Evolutionary conservation across 2,113 vertebrate species (phyloP).

Genomic region (Delphinapterus leucas): DNA sequence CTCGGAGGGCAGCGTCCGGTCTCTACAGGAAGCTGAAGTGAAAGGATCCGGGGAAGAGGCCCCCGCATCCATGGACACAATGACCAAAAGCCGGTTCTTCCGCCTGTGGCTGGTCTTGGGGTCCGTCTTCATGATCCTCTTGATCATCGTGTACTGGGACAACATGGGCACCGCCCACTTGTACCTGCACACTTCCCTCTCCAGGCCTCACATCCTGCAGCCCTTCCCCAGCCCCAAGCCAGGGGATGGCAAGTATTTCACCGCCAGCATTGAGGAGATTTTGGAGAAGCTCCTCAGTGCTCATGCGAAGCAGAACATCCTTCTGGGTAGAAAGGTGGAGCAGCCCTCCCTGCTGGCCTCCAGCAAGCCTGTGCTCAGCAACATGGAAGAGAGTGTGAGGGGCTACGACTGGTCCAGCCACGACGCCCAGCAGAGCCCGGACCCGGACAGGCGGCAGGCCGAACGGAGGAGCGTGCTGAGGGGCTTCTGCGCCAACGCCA

Average conservation of each 20-base stretch:
- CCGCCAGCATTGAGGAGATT: conserved; percentile 88
- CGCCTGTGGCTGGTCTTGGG: conserved; percentile 92
- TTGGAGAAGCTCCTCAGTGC: conserved; percentile 87
- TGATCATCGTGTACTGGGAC: conserved; percentile 98
- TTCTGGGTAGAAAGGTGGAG: conserved; percentile 56
- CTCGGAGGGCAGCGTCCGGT: conserved; percentile 50
- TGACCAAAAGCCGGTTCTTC: conserved; percentile 93
- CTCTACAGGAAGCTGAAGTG: conserved; percentile 62
- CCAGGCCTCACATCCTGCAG: conserved; percentile 83
- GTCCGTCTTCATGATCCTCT: conserved; percentile 93
- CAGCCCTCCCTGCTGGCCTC: conserved; percentile 80
- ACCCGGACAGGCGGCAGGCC: conserved; percentile 87
- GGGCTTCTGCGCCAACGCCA: conserved; percentile 89
- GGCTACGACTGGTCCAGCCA: conserved; percentile 92
- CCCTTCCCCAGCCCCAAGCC: conserved; percentile 43
- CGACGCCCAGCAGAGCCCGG: conserved; percentile 80
- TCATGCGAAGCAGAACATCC: neutral
- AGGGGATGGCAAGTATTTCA: conserved; percentile 75
- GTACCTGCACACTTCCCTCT: conserved; percentile 89
- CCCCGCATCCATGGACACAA: conserved; percentile 78
- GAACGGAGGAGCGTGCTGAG: conserved; percentile 84
- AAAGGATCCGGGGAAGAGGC: conserved; percentile 24
- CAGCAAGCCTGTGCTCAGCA: conserved; percentile 76
- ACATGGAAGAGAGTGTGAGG: conserved; percentile 88
- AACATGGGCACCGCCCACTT: conserved; percentile 91